Conservation (phyloP, 1,140 invertebrate species). For the Archegozetes longisetosus region DNA sequence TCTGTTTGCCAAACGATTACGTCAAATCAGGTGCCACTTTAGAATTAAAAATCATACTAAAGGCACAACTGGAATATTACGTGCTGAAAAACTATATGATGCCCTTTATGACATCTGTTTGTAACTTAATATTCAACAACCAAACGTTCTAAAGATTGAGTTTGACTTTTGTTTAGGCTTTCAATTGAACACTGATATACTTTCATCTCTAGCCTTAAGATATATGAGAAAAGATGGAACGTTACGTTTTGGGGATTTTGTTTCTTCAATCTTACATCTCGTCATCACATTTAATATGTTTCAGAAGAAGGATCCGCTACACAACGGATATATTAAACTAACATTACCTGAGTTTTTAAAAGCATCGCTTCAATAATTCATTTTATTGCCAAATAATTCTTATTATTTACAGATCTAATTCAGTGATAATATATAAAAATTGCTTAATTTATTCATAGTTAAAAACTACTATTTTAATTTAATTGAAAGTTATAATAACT, state of each 20-base stretch:
- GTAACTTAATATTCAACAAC: neutral
- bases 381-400: no score
- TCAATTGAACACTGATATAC: constrained; percentile 56
- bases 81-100: constrained; percentile 66
- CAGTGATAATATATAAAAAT: no score
- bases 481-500: neutral
- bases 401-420: no score
- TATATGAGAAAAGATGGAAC: constrained; percentile 88
- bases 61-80: constrained; percentile 73
- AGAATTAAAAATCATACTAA: constrained; percentile 76
- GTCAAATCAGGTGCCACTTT: constrained; percentile 84
- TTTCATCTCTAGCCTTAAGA: constrained; percentile 60
- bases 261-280: constrained; percentile 69
- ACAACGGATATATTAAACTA: constrained; percentile 63
- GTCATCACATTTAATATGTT: constrained; percentile 75
- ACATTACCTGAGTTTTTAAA: constrained; percentile 64
- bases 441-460: no score
- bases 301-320: constrained; percentile 59
- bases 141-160: neutral
- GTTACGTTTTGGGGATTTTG: constrained; percentile 79
- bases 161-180: constrained; percentile 40
- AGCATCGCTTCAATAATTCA: constrained; percentile 28
- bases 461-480: no score
- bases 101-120: constrained; percentile 60
- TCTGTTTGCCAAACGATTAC: constrained; percentile 80